Conservation (phyloP, 1,140 invertebrate genomes). For the Calephelis virginiensis region DNA sequence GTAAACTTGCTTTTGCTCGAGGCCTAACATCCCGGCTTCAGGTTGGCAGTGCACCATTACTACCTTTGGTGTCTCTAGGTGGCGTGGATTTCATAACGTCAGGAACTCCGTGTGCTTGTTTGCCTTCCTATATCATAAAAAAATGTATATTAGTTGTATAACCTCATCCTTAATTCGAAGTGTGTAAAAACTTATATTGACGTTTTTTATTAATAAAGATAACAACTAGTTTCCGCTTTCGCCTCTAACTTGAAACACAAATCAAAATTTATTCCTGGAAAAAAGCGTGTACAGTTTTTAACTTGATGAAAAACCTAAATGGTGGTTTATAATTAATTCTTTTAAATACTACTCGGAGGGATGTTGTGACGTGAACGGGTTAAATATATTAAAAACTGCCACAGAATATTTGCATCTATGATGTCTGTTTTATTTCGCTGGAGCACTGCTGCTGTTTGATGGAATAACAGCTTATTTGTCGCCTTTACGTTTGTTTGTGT, state of each 20-base stretch:
- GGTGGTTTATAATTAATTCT: not conserved
- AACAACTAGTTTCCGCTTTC: not conserved
- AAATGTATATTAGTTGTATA: no score
- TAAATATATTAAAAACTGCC: slow-evolving; percentile 17
- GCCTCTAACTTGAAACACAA: not conserved
- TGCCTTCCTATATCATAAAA: no score
- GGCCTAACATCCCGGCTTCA: no score
- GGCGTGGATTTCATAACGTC: no score
- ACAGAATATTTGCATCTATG: not conserved
- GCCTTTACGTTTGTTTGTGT: not conserved
- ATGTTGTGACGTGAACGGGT: slow-evolving; percentile 9
- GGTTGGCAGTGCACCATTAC: no score
- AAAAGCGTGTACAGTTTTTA: slow-evolving; percentile 2
- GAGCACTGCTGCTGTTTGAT: not conserved
- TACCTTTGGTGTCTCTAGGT: no score
- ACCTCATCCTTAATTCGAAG: no score
- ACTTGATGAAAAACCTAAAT: slow-evolving; percentile 15
- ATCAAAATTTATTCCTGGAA: slow-evolving; percentile 1
- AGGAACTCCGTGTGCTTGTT: no score
- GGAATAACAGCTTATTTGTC: slow-evolving; percentile 1
- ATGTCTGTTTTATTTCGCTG: slow-evolving; percentile 11
- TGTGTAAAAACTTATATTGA: no score
- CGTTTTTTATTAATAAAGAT: no score
- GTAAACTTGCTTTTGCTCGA: no score
- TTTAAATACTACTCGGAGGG: slow-evolving; percentile 10